These are phyloP conservation scores for Zaprionus africanus DNA, from an alignment of 1,140 invertebrate species.

Conservation along the genomic window DNA sequence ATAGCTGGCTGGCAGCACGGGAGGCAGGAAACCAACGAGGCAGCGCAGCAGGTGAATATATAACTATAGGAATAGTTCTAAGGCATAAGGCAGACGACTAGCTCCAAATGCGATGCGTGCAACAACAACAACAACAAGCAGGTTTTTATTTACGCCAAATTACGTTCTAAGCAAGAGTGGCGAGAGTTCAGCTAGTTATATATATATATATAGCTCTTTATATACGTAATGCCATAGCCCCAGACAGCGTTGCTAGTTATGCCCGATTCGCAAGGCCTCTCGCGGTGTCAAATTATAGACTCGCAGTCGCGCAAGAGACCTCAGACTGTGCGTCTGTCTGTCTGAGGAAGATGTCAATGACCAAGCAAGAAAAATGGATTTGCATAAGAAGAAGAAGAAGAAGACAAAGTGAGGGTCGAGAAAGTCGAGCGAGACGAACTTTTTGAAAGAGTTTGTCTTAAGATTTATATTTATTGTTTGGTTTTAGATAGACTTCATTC, in stretches of 20 bases:
- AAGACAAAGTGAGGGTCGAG: not conserved
- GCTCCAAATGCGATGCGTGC: conserved; percentile 46
- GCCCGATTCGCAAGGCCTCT: conserved; percentile 20
- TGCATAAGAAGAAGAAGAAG: conserved; percentile 22
- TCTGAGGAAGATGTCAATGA: conserved; percentile 34
- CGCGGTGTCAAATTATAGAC: conserved; percentile 26
- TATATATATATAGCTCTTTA: not conserved
- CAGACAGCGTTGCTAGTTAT: conserved; percentile 22
- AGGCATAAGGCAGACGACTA: conserved; percentile 8
- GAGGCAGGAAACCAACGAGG: conserved; percentile 30
- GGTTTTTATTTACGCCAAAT: conserved; percentile 62
- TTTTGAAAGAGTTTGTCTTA: not conserved
- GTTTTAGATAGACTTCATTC: not conserved
- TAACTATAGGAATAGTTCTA: conserved; percentile 11
- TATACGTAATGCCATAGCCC: conserved; percentile 4
- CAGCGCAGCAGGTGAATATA: conserved; percentile 37
- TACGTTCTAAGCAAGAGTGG: conserved; percentile 34
- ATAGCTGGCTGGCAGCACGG: conserved; percentile 43
- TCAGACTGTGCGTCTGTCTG: not conserved
- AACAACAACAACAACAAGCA: conserved; percentile 36
- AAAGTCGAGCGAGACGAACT: conserved; percentile 8
- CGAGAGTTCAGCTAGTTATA: conserved; percentile 34
- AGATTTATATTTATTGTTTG: not conserved
- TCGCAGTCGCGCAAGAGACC: not conserved
- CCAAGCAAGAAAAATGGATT: conserved; percentile 20